Evolutionary conservation across 2,113 vertebrate genomes (phyloP).

Genomic region (Otis tarda): DNA sequence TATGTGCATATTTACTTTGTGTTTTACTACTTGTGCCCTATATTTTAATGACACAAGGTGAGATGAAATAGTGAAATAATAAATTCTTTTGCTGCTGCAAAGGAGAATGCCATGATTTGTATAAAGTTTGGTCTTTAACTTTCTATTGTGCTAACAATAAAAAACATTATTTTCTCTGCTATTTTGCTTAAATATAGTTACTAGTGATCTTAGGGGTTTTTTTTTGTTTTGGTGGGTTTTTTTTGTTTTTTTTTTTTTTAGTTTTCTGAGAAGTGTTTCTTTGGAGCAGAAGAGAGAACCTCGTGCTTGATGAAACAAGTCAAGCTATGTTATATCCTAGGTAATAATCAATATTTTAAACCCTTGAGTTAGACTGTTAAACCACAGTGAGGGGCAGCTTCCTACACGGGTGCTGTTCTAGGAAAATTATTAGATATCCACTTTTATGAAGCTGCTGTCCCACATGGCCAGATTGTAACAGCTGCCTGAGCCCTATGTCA

Average conservation of each 20-base stretch:
- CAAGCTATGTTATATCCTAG: not conserved
- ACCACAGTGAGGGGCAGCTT: not conserved
- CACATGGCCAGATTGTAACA: not conserved
- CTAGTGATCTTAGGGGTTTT: not conserved
- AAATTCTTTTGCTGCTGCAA: slow-evolving; percentile 48
- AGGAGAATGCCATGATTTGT: slow-evolving; percentile 17
- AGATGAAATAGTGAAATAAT: slow-evolving; percentile 75
- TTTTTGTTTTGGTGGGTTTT: not conserved
- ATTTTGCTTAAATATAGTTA: not conserved
- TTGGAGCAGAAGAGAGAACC: not conserved
- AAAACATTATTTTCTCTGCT: not conserved
- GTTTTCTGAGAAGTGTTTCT: not conserved
- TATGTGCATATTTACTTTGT: slow-evolving; percentile 80
- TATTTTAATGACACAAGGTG: slow-evolving; percentile 80
- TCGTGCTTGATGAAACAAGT: not conserved
- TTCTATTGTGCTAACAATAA: not conserved
- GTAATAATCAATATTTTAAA: slow-evolving; percentile 17
- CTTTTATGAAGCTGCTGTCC: not conserved
- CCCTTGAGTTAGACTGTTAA: not conserved
- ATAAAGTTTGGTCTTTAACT: slow-evolving; percentile 42
- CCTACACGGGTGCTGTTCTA: not conserved
- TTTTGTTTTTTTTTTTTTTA: not conserved
- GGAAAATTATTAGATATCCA: not conserved
- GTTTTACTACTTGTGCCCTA: slow-evolving; percentile 75
- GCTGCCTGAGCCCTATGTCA: not conserved